Conservation (phyloP, 2,113 vertebrate genomes). For the Microcebus griseorufus region DNA sequence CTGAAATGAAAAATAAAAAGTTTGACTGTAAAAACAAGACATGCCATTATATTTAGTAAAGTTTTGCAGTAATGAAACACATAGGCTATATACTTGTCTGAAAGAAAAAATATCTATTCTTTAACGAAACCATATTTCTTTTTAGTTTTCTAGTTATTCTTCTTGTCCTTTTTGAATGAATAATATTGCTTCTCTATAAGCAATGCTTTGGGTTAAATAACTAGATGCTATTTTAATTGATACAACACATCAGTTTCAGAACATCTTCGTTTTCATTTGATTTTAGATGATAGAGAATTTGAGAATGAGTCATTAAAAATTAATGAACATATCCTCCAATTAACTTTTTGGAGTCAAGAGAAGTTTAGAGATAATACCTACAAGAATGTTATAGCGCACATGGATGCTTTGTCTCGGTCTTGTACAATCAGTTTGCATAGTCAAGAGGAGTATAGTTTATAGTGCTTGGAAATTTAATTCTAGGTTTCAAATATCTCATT, state of each 20-base stretch:
- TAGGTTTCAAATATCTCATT: background rate
- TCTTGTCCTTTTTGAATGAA: background rate
- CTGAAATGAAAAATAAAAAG: background rate
- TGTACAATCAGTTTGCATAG: background rate
- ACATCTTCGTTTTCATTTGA: background rate
- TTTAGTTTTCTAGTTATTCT: background rate
- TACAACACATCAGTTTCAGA: background rate
- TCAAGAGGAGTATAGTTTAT: background rate
- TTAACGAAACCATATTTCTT: background rate
- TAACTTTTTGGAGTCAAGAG: background rate
- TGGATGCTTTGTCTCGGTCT: background rate
- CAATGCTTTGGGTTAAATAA: background rate
- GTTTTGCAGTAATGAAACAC: background rate
- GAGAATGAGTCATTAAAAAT: background rate
- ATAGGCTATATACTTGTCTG: background rate
- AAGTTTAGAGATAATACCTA: background rate
- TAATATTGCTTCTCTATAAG: background rate
- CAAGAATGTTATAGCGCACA: background rate
- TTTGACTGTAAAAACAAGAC: background rate
- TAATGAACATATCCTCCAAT: background rate
- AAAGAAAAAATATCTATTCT: background rate
- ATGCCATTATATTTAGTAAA: background rate
- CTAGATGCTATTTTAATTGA: background rate
- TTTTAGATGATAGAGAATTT: background rate
- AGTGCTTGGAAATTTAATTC: background rate